Evolutionary conservation across 2,113 vertebrate species (phyloP).

Genomic region (Cynocephalus volans): DNA sequence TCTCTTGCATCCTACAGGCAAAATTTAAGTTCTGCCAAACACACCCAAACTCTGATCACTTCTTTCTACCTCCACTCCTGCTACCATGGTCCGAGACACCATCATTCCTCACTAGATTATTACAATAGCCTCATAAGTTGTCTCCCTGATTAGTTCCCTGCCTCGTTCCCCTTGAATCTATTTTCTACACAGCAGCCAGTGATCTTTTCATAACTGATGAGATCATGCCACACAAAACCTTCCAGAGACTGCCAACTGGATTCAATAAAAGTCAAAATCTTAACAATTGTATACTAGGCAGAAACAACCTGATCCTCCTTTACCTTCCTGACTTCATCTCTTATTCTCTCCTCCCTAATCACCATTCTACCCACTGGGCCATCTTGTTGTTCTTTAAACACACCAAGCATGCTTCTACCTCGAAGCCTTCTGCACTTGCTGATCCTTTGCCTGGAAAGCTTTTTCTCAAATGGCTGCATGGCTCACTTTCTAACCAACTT

Average conservation of each 20-base stretch:
- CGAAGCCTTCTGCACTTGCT: background rate
- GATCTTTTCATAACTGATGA: background rate
- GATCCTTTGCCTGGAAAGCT: background rate
- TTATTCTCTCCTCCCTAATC: background rate
- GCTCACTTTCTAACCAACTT: background rate
- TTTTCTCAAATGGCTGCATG: background rate
- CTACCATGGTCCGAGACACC: background rate
- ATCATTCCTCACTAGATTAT: background rate
- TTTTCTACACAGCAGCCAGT: too few relatives aligned
- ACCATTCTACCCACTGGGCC: background rate
- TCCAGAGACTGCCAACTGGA: background rate
- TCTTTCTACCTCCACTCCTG: background rate
- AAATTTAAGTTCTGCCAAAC: constrained; percentile 10
- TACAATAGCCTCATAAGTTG: too few relatives aligned
- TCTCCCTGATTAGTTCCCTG: too few relatives aligned
- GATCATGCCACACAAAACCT: background rate
- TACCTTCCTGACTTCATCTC: background rate
- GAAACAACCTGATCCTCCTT: background rate
- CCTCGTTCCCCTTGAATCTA: too few relatives aligned
- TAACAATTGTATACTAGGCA: background rate
- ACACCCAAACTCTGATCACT: background rate
- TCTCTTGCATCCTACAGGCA: background rate
- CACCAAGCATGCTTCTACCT: too few relatives aligned
- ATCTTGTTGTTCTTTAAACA: too few relatives aligned
- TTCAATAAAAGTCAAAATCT: background rate